Evolutionary conservation across 2,888 invertebrate genomes (phyloP), one percentile per base, ranked within the genome.

Genomic region (Abrostola tripartita): DNA sequence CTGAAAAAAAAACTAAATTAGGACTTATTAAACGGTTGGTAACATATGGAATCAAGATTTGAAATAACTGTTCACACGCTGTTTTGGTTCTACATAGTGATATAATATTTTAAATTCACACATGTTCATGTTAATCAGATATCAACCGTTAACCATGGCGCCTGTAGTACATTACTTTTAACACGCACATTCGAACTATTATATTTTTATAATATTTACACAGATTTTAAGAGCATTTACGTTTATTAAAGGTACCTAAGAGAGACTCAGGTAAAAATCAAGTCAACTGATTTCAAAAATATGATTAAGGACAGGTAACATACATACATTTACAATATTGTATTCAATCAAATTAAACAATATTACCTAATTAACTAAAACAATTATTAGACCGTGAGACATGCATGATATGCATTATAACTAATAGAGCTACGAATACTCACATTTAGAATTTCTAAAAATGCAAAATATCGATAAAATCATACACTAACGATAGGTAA

Each of bases 21-120:
- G 4, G 24, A 24, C 4, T 24, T 24, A 24, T 24, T 24, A 24
- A 24, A 24, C 4, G 10, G 8, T 52, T 49, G 12, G 10, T 14
- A 61, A 51, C 57, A 52, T 12, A 10, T 6, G 24, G 12, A 50
- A 40, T 37, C 37, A 49, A 52, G 53, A 1, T 10, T 40, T 24
- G 14, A 14, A 24, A 10, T 35, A 24, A 54, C 56, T n/a, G 50
- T 60, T 59, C 59, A 71, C 73, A 67, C 67, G 52, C 42, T n/a
- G 61, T 70, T 61, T 70, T 67, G 59, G 52, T 61, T 40, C 4
- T 42, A 14, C 8, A 14, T 6, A 52, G 8, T 52, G 61, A 64
- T 57, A 73, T 14, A 51, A 69, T 69, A 65, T 61, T 73, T 72
- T 69, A 65, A 61, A 54, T 68, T 72, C 69, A 72, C 71, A 73